Percentiles rank a stretch among this genome's conserved stretches.
phyloP scores from a whole-genome alignment of 2,888 invertebrate species.

The Nemoura dubitans region DNA sequence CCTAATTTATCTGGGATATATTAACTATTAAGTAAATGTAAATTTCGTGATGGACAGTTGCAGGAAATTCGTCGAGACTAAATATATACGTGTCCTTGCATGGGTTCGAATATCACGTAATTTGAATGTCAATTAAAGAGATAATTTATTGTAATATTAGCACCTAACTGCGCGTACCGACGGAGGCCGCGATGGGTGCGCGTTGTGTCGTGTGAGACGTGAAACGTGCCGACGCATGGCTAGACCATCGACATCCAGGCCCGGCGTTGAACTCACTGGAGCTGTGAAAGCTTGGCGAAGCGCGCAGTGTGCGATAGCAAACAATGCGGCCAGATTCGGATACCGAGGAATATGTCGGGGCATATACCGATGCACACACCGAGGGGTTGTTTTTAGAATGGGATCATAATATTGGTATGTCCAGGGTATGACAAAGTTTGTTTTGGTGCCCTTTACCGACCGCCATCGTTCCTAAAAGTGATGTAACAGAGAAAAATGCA shows the following conservation, averaged over 20 bases:
- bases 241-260: neutral
- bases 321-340: too few relatives aligned
- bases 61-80: constrained; percentile 4
- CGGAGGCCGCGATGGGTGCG: constrained; percentile 30
- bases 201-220: too few relatives aligned
- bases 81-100: neutral
- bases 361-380: too few relatives aligned
- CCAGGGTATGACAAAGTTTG: too few relatives aligned
- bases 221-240: neutral
- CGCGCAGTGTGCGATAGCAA: too few relatives aligned
- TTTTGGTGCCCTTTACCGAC: too few relatives aligned
- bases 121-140: constrained; percentile 31
- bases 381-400: too few relatives aligned
- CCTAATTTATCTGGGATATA: neutral
- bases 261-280: neutral
- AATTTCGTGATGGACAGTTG: constrained; percentile 3
- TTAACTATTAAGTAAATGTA: neutral
- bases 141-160: constrained; percentile 34
- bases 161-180: neutral
- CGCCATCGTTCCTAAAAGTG: too few relatives aligned
- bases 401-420: too few relatives aligned
- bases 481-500: too few relatives aligned
- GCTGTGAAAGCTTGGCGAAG: neutral
- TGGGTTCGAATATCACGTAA: constrained; percentile 27
- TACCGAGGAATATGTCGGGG: too few relatives aligned